phyloP scores from a whole-genome alignment of 2,888 invertebrate species.

The Ochropacha duplaris region DNA sequence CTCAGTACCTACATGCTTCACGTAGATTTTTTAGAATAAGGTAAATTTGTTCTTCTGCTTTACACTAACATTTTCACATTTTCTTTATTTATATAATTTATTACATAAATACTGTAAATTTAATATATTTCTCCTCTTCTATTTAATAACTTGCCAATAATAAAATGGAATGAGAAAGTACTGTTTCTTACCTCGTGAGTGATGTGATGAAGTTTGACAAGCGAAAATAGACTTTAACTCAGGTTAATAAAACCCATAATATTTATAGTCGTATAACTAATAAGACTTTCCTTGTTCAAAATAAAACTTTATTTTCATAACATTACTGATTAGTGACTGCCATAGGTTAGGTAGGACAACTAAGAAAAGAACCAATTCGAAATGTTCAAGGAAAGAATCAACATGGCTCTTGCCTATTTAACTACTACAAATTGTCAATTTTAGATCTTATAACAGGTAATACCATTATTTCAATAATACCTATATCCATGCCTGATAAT shows the following conservation, averaged over 20 bases:
- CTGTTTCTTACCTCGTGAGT: neutral
- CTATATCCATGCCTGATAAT: too few relatives aligned
- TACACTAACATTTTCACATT: neutral
- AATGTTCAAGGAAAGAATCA: too few relatives aligned
- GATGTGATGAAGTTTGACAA: neutral
- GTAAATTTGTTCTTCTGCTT: neutral
- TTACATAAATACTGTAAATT: too few relatives aligned
- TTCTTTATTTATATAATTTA: too few relatives aligned
- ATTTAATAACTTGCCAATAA: too few relatives aligned
- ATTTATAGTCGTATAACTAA: neutral
- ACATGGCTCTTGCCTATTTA: too few relatives aligned
- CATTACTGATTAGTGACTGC: neutral
- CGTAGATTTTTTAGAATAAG: neutral
- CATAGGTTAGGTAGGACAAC: neutral
- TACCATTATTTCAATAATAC: too few relatives aligned
- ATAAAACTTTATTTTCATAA: neutral
- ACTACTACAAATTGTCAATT: too few relatives aligned
- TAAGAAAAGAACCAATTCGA: too few relatives aligned
- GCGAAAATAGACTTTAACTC: neutral
- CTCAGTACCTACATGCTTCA: neutral
- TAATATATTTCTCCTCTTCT: too few relatives aligned
- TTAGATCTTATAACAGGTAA: too few relatives aligned
- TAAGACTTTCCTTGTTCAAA: neutral
- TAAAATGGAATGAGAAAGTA: neutral
- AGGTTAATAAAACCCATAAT: neutral